phyloP scores from a whole-genome alignment of 2,888 invertebrate species.

The Drosophila imparisetae region DNA sequence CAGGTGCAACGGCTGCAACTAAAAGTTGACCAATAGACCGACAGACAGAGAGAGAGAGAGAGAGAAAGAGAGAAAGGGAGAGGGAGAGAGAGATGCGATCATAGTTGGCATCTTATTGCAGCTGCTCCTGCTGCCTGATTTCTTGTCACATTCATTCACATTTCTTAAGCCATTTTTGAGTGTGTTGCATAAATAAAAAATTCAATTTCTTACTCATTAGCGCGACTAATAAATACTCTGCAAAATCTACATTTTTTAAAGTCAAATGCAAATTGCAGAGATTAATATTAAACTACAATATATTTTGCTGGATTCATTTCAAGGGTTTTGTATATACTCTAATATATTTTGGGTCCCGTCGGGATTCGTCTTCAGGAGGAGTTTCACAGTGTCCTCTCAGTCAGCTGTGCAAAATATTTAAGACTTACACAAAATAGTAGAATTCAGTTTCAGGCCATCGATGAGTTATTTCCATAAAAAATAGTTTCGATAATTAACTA shows the following conservation, averaged over 20 bases:
- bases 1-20: slow-evolving; percentile 53
- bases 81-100: slow-evolving; percentile 11
- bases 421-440: neutral
- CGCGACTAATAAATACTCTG: slow-evolving; percentile 13
- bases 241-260: neutral
- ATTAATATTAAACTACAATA: neutral
- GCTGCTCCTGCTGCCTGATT: slow-evolving; percentile 26
- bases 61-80: neutral
- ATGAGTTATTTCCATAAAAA: neutral
- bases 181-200: slow-evolving; percentile 35
- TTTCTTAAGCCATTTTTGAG: slow-evolving; percentile 27
- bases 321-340: neutral
- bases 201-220: neutral
- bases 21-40: slow-evolving; percentile 23
- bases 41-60: slow-evolving; percentile 17
- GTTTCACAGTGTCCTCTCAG: neutral
- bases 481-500: neutral
- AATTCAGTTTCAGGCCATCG: neutral
- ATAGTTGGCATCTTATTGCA: slow-evolving; percentile 45
- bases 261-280: neutral
- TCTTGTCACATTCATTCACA: neutral
- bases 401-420: neutral
- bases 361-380: neutral
- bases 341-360: neutral
- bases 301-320: neutral